Evolutionary conservation across 2,797 vertebrate species (phyloP).

Genomic region (Dermochelys coriacea): DNA sequence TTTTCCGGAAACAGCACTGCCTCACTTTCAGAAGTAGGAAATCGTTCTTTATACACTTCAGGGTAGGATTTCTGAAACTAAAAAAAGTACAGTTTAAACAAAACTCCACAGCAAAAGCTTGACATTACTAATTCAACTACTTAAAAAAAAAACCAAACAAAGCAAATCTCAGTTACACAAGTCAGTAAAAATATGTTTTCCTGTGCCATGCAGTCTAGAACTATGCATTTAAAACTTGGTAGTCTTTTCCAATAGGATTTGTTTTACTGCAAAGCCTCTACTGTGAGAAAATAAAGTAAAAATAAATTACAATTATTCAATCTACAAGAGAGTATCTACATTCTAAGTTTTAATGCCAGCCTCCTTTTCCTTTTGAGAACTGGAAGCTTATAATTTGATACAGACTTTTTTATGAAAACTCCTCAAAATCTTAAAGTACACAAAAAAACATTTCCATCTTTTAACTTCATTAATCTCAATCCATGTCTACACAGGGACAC

Average conservation of each 20-base stretch:
- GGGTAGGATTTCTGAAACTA: slow-evolving; percentile 97
- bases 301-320: not conserved
- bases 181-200: not conserved
- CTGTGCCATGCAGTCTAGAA: not conserved
- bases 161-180: not conserved
- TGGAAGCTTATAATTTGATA: not conserved
- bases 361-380: not conserved
- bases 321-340: fast-evolving
- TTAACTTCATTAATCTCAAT: not conserved
- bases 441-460: not conserved
- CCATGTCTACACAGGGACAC: not conserved
- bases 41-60: slow-evolving; percentile 89
- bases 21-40: slow-evolving; percentile 93
- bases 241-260: not conserved
- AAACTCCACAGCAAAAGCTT: not conserved
- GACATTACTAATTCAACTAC: not conserved
- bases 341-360: not conserved
- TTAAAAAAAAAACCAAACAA: not conserved
- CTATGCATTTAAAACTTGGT: not conserved
- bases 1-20: slow-evolving; percentile 89
- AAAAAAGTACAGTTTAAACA: slow-evolving; percentile 42
- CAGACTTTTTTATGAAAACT: not conserved
- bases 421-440: not conserved
- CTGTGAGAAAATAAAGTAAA: not conserved
- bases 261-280: not conserved